Conservation (phyloP, 2,797 vertebrate genomes). For the Eutrigla gurnardus region DNA sequence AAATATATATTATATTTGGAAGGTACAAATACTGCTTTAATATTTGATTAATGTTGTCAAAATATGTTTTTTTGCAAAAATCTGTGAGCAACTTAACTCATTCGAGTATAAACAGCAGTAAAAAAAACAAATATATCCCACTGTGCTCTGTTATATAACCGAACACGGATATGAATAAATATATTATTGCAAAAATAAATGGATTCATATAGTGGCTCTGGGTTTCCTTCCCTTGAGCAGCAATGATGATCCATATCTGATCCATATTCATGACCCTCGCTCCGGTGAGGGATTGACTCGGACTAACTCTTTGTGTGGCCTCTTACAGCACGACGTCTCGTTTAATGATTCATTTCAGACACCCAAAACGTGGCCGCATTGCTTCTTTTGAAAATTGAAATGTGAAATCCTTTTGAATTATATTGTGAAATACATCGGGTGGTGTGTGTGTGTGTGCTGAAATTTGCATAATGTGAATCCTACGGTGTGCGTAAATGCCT, state of each 20-base stretch:
- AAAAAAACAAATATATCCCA: not conserved
- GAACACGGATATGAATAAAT: not conserved
- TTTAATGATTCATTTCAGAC: slow-evolving; percentile 53
- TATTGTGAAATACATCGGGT: slow-evolving; percentile 49
- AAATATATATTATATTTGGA: too few species aligned
- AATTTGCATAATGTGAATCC: slow-evolving; percentile 72
- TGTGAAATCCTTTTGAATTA: slow-evolving; percentile 45
- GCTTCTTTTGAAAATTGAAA: slow-evolving; percentile 41
- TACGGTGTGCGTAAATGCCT: slow-evolving; percentile 62
- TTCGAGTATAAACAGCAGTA: not conserved
- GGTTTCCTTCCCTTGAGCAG: slow-evolving; percentile 10
- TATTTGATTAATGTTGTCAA: not conserved
- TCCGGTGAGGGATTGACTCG: slow-evolving; percentile 10
- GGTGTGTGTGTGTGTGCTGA: slow-evolving; percentile 24
- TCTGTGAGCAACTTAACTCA: not conserved
- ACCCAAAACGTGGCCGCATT: slow-evolving; percentile 17
- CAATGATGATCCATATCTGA: slow-evolving; percentile 39
- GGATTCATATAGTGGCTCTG: not conserved
- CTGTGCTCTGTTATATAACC: not conserved
- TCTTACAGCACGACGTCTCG: slow-evolving; percentile 17
- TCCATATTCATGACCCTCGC: slow-evolving; percentile 47
- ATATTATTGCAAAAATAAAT: slow-evolving; percentile 2
- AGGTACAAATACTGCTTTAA: not conserved
- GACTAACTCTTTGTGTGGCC: slow-evolving; percentile 18
- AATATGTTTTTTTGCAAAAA: not conserved